Evolutionary conservation across 2,888 invertebrate genomes (phyloP).

Genomic region (Ochropacha duplaris): DNA sequence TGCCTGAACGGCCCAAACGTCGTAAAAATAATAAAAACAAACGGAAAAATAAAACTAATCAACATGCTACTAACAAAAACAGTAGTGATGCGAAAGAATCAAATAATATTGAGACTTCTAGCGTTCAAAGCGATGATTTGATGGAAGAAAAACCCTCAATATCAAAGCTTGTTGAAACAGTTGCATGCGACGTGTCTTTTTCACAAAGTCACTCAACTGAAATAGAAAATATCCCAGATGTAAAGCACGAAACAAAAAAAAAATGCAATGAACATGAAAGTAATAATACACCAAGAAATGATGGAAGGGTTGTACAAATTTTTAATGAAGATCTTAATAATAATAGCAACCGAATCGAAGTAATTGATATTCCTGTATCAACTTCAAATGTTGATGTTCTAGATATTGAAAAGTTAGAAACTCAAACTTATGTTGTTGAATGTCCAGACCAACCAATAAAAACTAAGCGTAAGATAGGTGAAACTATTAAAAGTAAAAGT

Average conservation of each 20-base stretch:
- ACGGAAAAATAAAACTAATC: constrained; percentile 69
- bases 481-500: constrained; percentile 71
- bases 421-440: constrained; percentile 64
- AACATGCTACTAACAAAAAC: constrained; percentile 45
- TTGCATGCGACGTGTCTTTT: background rate
- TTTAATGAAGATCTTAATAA: constrained; percentile 51
- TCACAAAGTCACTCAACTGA: background rate
- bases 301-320: constrained; percentile 12
- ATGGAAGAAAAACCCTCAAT: constrained; percentile 11
- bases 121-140: constrained; percentile 21
- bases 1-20: constrained; percentile 73
- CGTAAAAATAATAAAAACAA: constrained; percentile 78
- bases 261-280: constrained; percentile 9
- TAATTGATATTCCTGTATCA: constrained; percentile 9
- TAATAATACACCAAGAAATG: constrained; percentile 15
- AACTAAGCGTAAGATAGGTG: constrained; percentile 57
- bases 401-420: constrained; percentile 10
- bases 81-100: constrained; percentile 41
- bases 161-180: background rate
- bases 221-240: background rate
- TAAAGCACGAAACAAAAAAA: background rate
- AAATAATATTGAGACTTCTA: constrained; percentile 35
- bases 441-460: constrained; percentile 63
- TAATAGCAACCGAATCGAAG: constrained; percentile 34
- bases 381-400: constrained; percentile 6